Base-by-base conservation (phyloP, 92 coral and sea anemone species). In the Muricea muricata region DNA sequence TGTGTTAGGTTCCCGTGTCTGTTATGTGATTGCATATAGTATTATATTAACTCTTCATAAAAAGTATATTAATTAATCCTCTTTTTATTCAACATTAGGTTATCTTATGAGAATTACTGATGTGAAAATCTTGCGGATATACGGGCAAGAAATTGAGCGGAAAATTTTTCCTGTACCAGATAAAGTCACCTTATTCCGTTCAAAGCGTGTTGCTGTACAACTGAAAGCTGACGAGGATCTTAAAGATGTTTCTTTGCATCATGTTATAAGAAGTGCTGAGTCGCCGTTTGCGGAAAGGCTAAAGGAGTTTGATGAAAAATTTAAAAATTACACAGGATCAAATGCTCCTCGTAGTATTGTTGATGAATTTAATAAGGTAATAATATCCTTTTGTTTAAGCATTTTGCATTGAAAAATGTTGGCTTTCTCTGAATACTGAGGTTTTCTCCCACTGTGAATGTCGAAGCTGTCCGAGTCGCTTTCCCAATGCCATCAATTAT, bases 101-200 rank as follows among this genome's bases (percentile, higher is more conserved):
- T 92, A 90, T 81, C 89, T 96, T 31, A 79, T 92, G 57, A 73
- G 80, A 39, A 87, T 92, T 35, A 87, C 95, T 8, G 87, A 81
- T 20, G 30, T 94, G 78, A 89, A 89, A 80, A 80, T 96, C 70
- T 87, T 96, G 34, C 92, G 99, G 54, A 90, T 96, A 28, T 91
- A 90, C 82, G 87, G 99, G 46, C 84, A 85, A 41, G 92, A 86
- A 73, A 74, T 93, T 65, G 94, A 93, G 65, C 91, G 91, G 42
- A 84, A 45, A 21, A 98, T 90, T 20, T 96, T 90, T 46, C 98
- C 99, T 25, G 84, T 93, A 6, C 99, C 99, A 14, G 91, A 94
- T 87, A 93, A 85, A 58, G 61, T 96, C 20, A 86, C 67, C 21
- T 84, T 79, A 9, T 78, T 79, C 55, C 86, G 90, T 41, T 39